Conservation (phyloP, 1,140 invertebrate genomes). For the Asbolus verrucosus region DNA sequence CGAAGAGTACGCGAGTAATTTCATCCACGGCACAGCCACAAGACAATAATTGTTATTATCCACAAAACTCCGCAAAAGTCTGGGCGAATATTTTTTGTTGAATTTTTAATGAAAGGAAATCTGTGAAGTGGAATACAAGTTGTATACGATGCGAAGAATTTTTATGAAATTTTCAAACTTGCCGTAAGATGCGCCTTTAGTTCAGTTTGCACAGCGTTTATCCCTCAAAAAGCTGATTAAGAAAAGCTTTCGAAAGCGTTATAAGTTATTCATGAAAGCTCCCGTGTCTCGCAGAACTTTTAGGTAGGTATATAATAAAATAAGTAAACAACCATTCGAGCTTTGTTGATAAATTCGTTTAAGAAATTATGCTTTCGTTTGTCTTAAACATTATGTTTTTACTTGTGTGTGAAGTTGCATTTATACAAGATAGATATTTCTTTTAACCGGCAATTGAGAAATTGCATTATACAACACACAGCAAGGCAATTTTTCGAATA, state of each 20-base stretch:
- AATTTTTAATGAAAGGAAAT: slow-evolving; percentile 27
- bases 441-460: slow-evolving; percentile 11
- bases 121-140: neutral
- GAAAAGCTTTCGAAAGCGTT: slow-evolving; percentile 34
- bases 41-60: slow-evolving; percentile 31
- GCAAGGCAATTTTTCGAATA: neutral
- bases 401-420: slow-evolving; percentile 20
- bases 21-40: neutral
- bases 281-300: slow-evolving; percentile 15
- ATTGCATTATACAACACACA: slow-evolving; percentile 11
- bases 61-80: slow-evolving; percentile 22
- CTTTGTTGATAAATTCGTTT: slow-evolving; percentile 34
- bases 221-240: slow-evolving; percentile 35
- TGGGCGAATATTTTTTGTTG: slow-evolving; percentile 27
- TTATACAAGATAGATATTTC: neutral
- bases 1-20: slow-evolving; percentile 27
- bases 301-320: slow-evolving; percentile 28
- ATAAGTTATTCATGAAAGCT: slow-evolving; percentile 34
- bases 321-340: slow-evolving; percentile 29
- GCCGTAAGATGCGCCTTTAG: neutral
- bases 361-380: slow-evolving; percentile 36
- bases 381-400: slow-evolving; percentile 16
- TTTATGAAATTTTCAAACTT: slow-evolving; percentile 32
- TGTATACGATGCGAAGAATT: slow-evolving; percentile 18
- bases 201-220: slow-evolving; percentile 5